Base-by-base conservation (phyloP, 2,888 invertebrate species). In the Bibio marci region DNA sequence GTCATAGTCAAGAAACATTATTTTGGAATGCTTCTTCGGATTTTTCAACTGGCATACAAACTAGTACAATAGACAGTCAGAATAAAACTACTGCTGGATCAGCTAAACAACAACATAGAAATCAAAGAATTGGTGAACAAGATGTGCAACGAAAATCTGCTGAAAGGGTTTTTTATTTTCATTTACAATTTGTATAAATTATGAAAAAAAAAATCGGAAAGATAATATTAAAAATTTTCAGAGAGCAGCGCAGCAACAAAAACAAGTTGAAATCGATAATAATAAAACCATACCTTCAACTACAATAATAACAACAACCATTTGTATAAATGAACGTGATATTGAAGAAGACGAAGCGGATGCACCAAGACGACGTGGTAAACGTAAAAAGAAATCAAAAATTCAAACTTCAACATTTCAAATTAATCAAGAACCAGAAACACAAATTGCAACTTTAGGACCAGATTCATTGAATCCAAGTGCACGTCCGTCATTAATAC, bases 391-490 rank as follows among this genome's bases (percentile, higher is more conserved):
- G 41, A 59, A 57, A 43, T 47, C 54, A 3, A 45, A 51, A 26
- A 28, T 31, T 11, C 18, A 36, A 3, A 49, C 57, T 4, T 6
- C 22, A 22, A 43, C 43, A 44, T 49, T 40, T 42, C 53, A 47
- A 48, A 57, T 49, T 37, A 61, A 54, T 32, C 52, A 74, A 45
- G 79, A 79, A 53, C 79, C 79, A 1, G 79, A 79, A 59, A 79
- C 79, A 3, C 77, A 78, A 54, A 74, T 75, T 10, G 71, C 73
- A 2, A 68, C 73, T 7, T 62, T 75, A 34, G 71, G 68, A 0
- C 69, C 70, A 0, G 79, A 79, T 50, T 79, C 77, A 0, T 67
- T 73, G 11, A 76, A 75, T 56, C 67, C 74, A 2, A 77, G 77
- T 48, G 73, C 76, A 1, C 64, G 77, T 11, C 73, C 71, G 1